These are phyloP conservation scores for Pipra filicauda DNA, from an alignment of 2,113 vertebrate species.

Conservation along the genomic window DNA sequence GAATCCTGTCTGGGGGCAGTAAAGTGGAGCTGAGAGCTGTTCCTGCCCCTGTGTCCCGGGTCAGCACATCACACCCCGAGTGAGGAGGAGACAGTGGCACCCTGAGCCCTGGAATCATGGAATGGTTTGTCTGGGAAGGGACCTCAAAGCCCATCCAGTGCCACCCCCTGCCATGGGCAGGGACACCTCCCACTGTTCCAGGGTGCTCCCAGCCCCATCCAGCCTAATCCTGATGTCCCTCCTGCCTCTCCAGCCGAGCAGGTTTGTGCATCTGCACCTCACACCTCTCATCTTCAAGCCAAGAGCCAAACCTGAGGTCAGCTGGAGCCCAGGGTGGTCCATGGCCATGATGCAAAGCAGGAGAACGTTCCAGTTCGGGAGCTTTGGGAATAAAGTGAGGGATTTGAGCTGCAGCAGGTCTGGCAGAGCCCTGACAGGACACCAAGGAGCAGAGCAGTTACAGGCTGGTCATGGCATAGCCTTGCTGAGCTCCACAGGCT, in stretches of 20 bases:
- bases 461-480: rapidly evolving
- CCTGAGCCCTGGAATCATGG: neutral
- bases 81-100: neutral
- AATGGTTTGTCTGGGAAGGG: neutral
- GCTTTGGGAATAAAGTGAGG: neutral
- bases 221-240: neutral
- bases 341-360: neutral
- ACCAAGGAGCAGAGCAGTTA: rapidly evolving
- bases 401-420: no score
- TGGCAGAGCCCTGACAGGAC: no score
- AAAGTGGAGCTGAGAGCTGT: neutral
- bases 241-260: neutral
- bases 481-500: neutral
- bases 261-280: neutral
- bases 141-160: neutral
- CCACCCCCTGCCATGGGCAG: neutral
- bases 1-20: neutral
- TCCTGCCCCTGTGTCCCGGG: no score
- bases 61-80: no score
- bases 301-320: neutral
- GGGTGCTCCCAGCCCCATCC: neutral
- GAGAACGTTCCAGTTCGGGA: no score
- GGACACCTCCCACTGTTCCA: neutral
- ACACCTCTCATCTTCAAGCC: neutral
- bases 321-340: neutral